Evolutionary conservation across 2,113 vertebrate genomes (phyloP).

Genomic region (Albula glossodonta): DNA sequence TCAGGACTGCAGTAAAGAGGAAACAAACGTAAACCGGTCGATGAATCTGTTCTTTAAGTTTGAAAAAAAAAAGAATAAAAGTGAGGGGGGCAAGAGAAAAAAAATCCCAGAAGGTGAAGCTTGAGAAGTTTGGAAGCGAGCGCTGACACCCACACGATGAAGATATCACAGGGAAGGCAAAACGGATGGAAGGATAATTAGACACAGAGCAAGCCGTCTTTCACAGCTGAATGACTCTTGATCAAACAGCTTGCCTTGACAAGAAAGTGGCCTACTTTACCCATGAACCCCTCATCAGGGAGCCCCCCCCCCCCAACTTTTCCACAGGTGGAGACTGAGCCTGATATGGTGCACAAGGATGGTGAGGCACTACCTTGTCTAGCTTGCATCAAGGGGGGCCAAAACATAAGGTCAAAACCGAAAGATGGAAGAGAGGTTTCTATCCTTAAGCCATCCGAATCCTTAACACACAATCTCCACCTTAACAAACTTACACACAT

Average conservation of each 20-base stretch:
- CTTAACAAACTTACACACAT: no score
- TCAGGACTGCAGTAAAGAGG: slow-evolving; percentile 36
- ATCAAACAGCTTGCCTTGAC: slow-evolving; percentile 34
- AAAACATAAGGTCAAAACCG: no score
- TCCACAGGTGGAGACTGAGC: neutral
- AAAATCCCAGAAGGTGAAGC: slow-evolving; percentile 33
- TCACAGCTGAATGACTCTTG: slow-evolving; percentile 40
- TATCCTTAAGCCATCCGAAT: no score
- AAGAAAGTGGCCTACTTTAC: slow-evolving; percentile 24
- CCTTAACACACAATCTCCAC: no score
- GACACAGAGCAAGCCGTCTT: slow-evolving; percentile 37
- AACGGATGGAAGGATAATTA: slow-evolving; percentile 48
- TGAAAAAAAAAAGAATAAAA: slow-evolving; percentile 19
- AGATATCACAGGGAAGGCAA: slow-evolving; percentile 29
- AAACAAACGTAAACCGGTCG: slow-evolving; percentile 44
- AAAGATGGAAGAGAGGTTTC: no score
- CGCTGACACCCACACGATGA: slow-evolving; percentile 26
- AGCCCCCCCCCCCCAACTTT: slow-evolving; percentile 20
- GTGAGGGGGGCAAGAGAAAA: neutral
- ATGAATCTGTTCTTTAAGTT: slow-evolving; percentile 48
- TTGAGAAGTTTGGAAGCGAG: slow-evolving; percentile 20
- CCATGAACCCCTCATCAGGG: neutral
- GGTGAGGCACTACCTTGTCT: slow-evolving; percentile 24
- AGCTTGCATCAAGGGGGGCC: neutral
- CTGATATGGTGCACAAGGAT: slow-evolving; percentile 21